Conservation (phyloP, 2,113 vertebrate genomes). For the Labeo catla region DNA sequence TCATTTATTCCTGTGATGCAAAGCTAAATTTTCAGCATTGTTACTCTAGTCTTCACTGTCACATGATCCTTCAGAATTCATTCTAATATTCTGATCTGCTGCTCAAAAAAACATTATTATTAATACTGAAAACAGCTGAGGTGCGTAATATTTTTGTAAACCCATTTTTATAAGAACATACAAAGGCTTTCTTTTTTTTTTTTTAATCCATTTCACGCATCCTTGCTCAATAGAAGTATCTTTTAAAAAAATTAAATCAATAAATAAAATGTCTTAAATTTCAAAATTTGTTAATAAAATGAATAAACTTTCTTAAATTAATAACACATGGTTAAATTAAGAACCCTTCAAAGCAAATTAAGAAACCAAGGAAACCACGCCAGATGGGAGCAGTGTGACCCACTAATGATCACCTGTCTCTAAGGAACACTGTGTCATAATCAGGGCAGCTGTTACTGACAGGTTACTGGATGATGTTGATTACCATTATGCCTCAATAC, state of each 20-base stretch:
- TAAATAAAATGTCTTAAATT: not conserved
- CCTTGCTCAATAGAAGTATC: not conserved
- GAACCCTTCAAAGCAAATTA: not conserved
- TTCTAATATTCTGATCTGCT: not conserved
- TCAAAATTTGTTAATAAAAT: no score
- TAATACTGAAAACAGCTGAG: not conserved
- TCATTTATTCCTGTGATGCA: not conserved
- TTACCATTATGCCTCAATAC: not conserved
- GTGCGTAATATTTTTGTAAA: not conserved
- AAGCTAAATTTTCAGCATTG: not conserved
- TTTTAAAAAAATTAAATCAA: not conserved
- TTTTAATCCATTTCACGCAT: not conserved
- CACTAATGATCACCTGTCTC: conserved; percentile 37
- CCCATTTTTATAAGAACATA: not conserved
- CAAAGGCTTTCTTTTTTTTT: no score
- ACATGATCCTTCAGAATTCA: not conserved
- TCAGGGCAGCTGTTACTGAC: conserved; percentile 55
- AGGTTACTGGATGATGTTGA: conserved; percentile 39
- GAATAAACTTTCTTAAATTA: not conserved
- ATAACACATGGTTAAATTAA: conserved; percentile 11
- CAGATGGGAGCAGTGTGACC: not conserved
- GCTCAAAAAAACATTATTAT: not conserved
- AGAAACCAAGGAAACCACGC: not conserved
- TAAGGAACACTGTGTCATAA: conserved; percentile 18
- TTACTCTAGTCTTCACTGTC: not conserved